Evolutionary conservation across 2,888 invertebrate species (phyloP), one percentile per base, ranked within the genome.

Genomic region (Brachypterus glaber): DNA sequence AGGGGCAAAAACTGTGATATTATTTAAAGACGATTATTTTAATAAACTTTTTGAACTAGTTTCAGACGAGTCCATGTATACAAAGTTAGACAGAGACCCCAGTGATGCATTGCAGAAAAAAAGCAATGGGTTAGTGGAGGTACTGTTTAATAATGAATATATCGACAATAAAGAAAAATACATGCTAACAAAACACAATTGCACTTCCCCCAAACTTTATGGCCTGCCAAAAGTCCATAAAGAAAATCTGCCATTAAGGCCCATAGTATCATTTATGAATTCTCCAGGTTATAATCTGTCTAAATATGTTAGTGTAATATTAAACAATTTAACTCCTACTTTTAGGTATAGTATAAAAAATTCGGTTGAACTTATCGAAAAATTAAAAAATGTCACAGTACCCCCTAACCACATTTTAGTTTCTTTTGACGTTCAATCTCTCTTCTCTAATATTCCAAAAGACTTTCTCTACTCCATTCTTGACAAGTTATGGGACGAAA

Each of bases 211-310:
- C 3, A 30, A 16, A 30, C 3, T 30, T 30, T 30, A 37, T 17
- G 13, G 30, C 4, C 18, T 37, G 12, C 31, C 30, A 18, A 30
- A 37, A 30, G 17, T 30, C 2, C 37, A 30, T 31, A 37, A 37
- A 37, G 11, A n/a, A 17, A 4, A 17, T 12, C 16, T 30, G 8
- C 30, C 37, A 2, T 4, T 37, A 9, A 3, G 37, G 9, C 30
- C 37, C 3, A 18, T 37, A 11, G 17, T 37, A 2, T 16, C 30
- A 16, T 17, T 11, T 17, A 37, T 37, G 5, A 30, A 37, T 21
- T 30, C 17, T 3, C 37, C 37, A 17, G 7, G 21, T 4, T 3
- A 31, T 18, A 2, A 17, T 15, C 18, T 37, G 8, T 14, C 37
- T 5, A 12, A 11, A 15, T 30, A 30, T 17, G n/a, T 37, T 2